phyloP scores from a whole-genome alignment of 2,888 invertebrate species.

The Aleiodes leptofemur region DNA sequence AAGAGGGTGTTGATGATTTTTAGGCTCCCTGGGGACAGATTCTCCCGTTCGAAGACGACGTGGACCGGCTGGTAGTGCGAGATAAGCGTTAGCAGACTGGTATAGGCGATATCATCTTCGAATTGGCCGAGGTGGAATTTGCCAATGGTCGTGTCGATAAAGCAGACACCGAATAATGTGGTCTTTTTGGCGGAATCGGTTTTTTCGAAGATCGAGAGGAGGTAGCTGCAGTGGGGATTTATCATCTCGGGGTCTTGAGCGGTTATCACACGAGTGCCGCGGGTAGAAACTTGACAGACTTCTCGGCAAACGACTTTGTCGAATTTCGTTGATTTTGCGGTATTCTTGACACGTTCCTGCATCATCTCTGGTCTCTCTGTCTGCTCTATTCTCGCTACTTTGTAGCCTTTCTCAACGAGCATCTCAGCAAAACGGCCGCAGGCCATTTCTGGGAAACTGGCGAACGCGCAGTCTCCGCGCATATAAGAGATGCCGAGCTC shows the following conservation, averaged over 20 bases:
- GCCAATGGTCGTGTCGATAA: constrained; percentile 96
- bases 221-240: constrained; percentile 81
- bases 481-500: constrained; percentile 95
- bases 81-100: constrained; percentile 90
- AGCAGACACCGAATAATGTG: constrained; percentile 90
- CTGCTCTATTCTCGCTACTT: constrained; percentile 96
- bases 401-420: constrained; percentile 93
- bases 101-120: constrained; percentile 92
- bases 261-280: constrained; percentile 90
- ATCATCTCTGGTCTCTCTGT: constrained; percentile 98
- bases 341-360: constrained; percentile 84
- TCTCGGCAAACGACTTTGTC: constrained; percentile 96
- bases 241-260: constrained; percentile 87
- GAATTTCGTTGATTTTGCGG: constrained; percentile 83
- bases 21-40: constrained; percentile 80
- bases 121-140: constrained; percentile 94
- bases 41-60: constrained; percentile 87
- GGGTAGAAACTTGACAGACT: constrained; percentile 93
- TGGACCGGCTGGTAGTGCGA: constrained; percentile 94
- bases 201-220: constrained; percentile 90
- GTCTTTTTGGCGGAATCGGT: constrained; percentile 73
- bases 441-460: constrained; percentile 97
- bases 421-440: constrained; percentile 93
- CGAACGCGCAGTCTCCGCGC: constrained; percentile 98
- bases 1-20: constrained; percentile 84